Conservation (phyloP, 2,113 vertebrate genomes). For the Calidris pugnax region DNA sequence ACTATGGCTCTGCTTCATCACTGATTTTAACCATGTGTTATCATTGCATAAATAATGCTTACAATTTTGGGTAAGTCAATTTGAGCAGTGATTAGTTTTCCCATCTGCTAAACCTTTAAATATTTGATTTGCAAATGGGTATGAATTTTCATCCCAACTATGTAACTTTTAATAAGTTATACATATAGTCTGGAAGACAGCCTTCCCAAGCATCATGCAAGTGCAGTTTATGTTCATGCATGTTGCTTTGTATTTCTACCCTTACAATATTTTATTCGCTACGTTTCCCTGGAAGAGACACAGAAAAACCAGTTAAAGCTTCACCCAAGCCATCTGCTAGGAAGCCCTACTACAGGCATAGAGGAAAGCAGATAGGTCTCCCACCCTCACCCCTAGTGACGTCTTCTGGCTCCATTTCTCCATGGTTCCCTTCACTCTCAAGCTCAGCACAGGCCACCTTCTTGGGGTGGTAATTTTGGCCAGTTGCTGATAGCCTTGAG, state of each 20-base stretch:
- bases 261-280: neutral
- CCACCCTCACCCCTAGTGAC: neutral
- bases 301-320: neutral
- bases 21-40: neutral
- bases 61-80: neutral
- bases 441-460: neutral
- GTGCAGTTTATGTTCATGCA: neutral
- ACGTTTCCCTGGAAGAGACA: neutral
- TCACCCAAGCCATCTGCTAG: neutral
- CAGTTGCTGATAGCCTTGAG: neutral
- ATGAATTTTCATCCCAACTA: neutral
- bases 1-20: neutral
- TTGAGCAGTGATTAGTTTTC: neutral
- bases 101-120: neutral
- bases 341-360: neutral
- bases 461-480: neutral
- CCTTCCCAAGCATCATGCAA: neutral
- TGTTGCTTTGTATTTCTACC: neutral
- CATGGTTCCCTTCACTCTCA: neutral
- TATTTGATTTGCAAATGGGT: constrained; percentile 6
- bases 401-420: neutral
- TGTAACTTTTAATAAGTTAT: neutral
- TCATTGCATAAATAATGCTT: neutral
- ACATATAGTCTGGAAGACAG: neutral
- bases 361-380: neutral